A percentile compares a stretch with the other conserved stretches of the same genome.
These are phyloP conservation scores for Dysdera silvatica DNA, from an alignment of 1,140 invertebrate species.

Conservation along the genomic window DNA sequence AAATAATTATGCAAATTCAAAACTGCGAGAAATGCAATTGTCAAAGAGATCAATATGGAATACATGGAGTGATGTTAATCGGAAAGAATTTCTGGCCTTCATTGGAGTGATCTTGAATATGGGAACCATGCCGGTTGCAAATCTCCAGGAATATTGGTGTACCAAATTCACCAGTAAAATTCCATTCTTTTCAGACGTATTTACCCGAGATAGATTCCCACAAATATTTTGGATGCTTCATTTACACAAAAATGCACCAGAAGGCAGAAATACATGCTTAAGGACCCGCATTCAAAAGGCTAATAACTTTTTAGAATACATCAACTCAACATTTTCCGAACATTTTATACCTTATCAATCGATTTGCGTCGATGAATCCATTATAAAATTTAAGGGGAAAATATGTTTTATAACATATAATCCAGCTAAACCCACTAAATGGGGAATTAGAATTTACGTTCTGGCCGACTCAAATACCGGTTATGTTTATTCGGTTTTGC, in stretches of 20 bases:
- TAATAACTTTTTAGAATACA: neutral
- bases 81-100: neutral
- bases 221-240: neutral
- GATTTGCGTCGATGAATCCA: neutral
- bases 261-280: neutral
- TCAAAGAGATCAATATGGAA: neutral
- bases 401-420: conserved; percentile 1
- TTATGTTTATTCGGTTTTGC: neutral
- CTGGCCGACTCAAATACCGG: neutral
- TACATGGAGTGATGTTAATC: neutral
- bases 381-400: conserved; percentile 1
- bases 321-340: neutral
- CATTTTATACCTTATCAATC: neutral
- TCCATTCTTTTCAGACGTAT: neutral
- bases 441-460: neutral
- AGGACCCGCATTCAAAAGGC: neutral
- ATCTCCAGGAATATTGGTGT: neutral
- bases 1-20: neutral
- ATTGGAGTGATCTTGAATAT: neutral
- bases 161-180: neutral
- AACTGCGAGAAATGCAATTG: neutral
- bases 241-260: neutral
- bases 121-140: neutral
- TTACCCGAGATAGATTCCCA: neutral
- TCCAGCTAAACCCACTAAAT: neutral